These are phyloP conservation scores for Alloplasta piceator DNA, from an alignment of 2,888 invertebrate species.

Conservation along the genomic window DNA sequence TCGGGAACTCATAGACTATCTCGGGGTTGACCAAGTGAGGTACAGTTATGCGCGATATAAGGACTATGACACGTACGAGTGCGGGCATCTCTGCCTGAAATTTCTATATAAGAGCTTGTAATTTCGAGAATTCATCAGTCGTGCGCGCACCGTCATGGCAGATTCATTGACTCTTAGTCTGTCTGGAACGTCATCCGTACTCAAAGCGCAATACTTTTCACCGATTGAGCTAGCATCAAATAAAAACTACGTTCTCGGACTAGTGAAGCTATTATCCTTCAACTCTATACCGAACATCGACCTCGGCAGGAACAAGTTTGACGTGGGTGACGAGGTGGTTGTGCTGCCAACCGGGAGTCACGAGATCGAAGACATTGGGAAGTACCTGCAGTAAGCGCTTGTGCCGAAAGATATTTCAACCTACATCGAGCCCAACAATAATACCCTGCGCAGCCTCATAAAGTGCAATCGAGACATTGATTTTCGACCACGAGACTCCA, in stretches of 20 bases:
- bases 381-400: slow-evolving; percentile 55
- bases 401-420: not conserved
- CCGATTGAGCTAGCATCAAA: slow-evolving; percentile 68
- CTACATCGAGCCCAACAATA: slow-evolving; percentile 13
- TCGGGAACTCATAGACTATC: slow-evolving; percentile 34
- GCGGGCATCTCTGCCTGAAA: slow-evolving; percentile 32
- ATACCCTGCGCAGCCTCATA: slow-evolving; percentile 39
- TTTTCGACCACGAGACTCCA: slow-evolving; percentile 46
- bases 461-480: slow-evolving; percentile 41
- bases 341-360: slow-evolving; percentile 72
- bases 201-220: slow-evolving; percentile 70
- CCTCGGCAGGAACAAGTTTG: slow-evolving; percentile 70
- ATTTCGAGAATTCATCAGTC: not conserved
- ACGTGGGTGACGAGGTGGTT: slow-evolving; percentile 50
- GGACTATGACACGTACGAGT: slow-evolving; percentile 33
- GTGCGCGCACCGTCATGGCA: not conserved
- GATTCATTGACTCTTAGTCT: slow-evolving; percentile 69
- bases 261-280: slow-evolving; percentile 72
- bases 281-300: slow-evolving; percentile 76
- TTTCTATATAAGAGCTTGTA: slow-evolving; percentile 17
- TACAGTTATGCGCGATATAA: slow-evolving; percentile 45
- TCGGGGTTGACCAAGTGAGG: slow-evolving; percentile 6
- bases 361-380: slow-evolving; percentile 74
- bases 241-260: slow-evolving; percentile 71
- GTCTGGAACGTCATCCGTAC: slow-evolving; percentile 66